phyloP scores from a whole-genome alignment of 2,888 invertebrate species.

The Sphaeridia pumilis region DNA sequence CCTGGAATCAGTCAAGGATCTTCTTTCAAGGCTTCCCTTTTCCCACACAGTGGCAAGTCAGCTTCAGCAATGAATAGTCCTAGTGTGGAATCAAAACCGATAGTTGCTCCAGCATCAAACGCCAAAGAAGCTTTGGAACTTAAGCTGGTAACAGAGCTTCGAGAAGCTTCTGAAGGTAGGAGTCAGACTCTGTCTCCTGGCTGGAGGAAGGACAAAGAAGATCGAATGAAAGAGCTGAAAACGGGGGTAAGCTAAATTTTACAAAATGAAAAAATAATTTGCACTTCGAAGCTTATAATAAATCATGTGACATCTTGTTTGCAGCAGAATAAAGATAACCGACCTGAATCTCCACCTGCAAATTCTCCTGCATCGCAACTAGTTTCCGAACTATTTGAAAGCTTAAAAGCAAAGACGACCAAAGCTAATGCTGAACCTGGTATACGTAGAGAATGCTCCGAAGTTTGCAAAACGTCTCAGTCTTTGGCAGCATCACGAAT shows the following conservation, averaged over 20 bases:
- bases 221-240: slow-evolving; percentile 8
- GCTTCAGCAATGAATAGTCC: slow-evolving; percentile 29
- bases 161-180: slow-evolving; percentile 53
- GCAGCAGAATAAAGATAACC: slow-evolving; percentile 11
- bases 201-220: slow-evolving; percentile 9
- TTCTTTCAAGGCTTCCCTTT: slow-evolving; percentile 14
- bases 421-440: slow-evolving; percentile 37
- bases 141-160: slow-evolving; percentile 70
- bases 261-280: not conserved
- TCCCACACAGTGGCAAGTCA: slow-evolving; percentile 21
- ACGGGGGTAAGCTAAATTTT: not conserved
- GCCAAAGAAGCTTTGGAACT: slow-evolving; percentile 74
- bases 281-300: not conserved
- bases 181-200: slow-evolving; percentile 8
- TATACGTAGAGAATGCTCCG: slow-evolving; percentile 38
- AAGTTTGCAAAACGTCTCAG: not conserved
- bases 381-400: slow-evolving; percentile 73
- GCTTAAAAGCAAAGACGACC: slow-evolving; percentile 55
- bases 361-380: slow-evolving; percentile 66
- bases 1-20: slow-evolving; percentile 14
- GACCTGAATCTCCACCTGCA: slow-evolving; percentile 39
- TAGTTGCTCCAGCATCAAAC: slow-evolving; percentile 21
- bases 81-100: slow-evolving; percentile 33
- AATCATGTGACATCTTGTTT: not conserved
- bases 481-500: not conserved